Evolutionary conservation across 1,140 invertebrate genomes (phyloP).

Genomic region (Homalodisca vitripennis): DNA sequence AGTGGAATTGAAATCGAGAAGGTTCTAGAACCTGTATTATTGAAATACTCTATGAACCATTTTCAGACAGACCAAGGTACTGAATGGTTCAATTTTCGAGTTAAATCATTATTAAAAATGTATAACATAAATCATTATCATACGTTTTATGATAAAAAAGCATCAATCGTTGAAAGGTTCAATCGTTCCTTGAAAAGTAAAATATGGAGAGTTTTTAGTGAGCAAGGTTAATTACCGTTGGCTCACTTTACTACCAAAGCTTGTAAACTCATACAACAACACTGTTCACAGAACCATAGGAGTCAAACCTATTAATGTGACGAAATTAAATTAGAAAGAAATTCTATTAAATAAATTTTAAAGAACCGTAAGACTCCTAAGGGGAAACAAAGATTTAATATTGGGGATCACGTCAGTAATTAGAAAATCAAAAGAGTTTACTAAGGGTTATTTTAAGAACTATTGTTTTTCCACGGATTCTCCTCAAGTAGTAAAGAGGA

Average conservation of each 20-base stretch:
- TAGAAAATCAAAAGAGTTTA: slow-evolving; percentile 39
- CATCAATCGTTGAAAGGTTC: slow-evolving; percentile 50
- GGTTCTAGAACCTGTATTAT: slow-evolving; percentile 40
- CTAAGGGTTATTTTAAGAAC: slow-evolving; percentile 32
- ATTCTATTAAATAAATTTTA: slow-evolving; percentile 31
- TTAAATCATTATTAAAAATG: slow-evolving; percentile 44
- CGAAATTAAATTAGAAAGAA: slow-evolving; percentile 37
- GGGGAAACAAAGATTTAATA: slow-evolving; percentile 36
- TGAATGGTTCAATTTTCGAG: slow-evolving; percentile 49
- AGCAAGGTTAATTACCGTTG: slow-evolving; percentile 39
- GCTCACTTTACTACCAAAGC: slow-evolving; percentile 44
- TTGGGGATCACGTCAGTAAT: slow-evolving; percentile 36
- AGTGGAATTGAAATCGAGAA: slow-evolving; percentile 42
- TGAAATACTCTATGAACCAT: slow-evolving; percentile 40
- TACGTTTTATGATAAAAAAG: slow-evolving; percentile 50
- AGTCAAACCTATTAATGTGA: slow-evolving; percentile 47
- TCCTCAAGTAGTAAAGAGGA: background rate
- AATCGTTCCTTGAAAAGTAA: slow-evolving; percentile 51
- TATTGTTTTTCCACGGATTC: background rate
- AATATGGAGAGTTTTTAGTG: slow-evolving; percentile 48
- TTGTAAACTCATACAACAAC: slow-evolving; percentile 50
- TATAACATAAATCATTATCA: slow-evolving; percentile 49
- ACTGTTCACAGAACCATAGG: slow-evolving; percentile 48
- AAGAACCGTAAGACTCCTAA: slow-evolving; percentile 25
- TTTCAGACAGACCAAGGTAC: slow-evolving; percentile 50